Percentiles rank a stretch among this genome's conserved stretches.
Evolutionary conservation across 1,140 invertebrate genomes (phyloP).

Genomic region (Hydropsyche tenuis): DNA sequence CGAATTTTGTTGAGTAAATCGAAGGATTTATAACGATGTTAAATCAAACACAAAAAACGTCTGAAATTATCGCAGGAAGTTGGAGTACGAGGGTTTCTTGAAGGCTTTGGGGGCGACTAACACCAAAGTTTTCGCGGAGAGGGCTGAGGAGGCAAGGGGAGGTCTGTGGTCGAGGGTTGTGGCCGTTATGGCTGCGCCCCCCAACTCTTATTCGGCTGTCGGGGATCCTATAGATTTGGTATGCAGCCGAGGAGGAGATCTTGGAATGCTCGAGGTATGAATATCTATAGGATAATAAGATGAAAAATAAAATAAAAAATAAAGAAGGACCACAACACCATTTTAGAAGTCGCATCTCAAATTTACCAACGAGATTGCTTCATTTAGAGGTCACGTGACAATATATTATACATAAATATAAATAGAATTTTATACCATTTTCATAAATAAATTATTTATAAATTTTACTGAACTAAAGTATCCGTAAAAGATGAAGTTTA

Average conservation of each 20-base stretch:
- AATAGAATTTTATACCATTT: too few species aligned
- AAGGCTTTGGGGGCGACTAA: conserved; percentile 62
- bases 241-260: conserved; percentile 70
- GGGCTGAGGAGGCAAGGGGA: conserved; percentile 65
- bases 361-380: too few species aligned
- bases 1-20: background rate
- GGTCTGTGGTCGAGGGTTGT: conserved; percentile 71
- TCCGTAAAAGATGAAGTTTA: too few species aligned
- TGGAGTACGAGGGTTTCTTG: conserved; percentile 65
- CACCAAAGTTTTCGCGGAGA: conserved; percentile 66
- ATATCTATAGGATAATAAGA: background rate
- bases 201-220: conserved; percentile 77
- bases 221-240: conserved; percentile 76
- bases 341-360: too few species aligned
- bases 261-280: conserved; percentile 69
- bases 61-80: conserved; percentile 50
- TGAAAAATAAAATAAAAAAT: too few species aligned
- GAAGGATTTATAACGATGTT: background rate
- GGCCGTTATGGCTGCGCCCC: conserved; percentile 74
- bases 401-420: too few species aligned
- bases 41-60: too few species aligned
- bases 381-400: too few species aligned
- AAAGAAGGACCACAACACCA: too few species aligned
- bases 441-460: too few species aligned
- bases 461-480: too few species aligned